Base-by-base conservation (phyloP, 2,113 vertebrate genomes). In the Nannospalax galili region DNA sequence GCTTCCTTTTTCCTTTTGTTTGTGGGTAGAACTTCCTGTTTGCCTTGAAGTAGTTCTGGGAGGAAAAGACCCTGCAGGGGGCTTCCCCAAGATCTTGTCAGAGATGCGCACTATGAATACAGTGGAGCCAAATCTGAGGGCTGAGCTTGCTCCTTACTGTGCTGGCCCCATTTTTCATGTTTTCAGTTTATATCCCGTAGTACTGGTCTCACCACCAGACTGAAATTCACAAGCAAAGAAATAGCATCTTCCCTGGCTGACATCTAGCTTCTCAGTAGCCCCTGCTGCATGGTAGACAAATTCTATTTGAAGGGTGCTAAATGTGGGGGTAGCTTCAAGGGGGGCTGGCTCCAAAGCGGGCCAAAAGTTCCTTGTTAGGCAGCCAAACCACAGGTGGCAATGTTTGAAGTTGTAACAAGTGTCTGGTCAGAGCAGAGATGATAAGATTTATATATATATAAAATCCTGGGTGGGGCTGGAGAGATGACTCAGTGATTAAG, bases 1-100 rank as follows among this genome's bases (percentile, higher is more conserved):
- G 86, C 82, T 97, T 97, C 96, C 95, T 94, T 82, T 92, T 95
- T 62, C 86, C 91, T 94, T 97, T 88, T 85, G 93, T 91, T 79
- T 74, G 73, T 84, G 89, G 96, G 92, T 93, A 91, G 88, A 80
- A 40, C 86, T 97, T 97, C 95, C 97, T 94, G 93, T 94, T 97
- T 92, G 94, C 74, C 73, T 75, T 62, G 35, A 48, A 77, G n/a
- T 67, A 40, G 12, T 89, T 86, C 78, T 89, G 84, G 69, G 70
- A 88, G 64, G 95, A 85, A 82, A 52, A 35, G 69, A 42, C 77
- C n/a, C 52, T 91, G 48, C 72, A 77, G 65, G 84, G 70, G 81
- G 77, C 73, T 19, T 70, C 84, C 58, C 56, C 72, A 58, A 37
- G 35, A 45, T 70, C 60, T 69, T 20, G 56, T 62, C 48, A n/a